Percentiles rank a stretch among this genome's conserved stretches.
These are phyloP conservation scores for Caenorhabditis sulstoni DNA, from an alignment of 2,888 invertebrate species.

Conservation along the genomic window DNA sequence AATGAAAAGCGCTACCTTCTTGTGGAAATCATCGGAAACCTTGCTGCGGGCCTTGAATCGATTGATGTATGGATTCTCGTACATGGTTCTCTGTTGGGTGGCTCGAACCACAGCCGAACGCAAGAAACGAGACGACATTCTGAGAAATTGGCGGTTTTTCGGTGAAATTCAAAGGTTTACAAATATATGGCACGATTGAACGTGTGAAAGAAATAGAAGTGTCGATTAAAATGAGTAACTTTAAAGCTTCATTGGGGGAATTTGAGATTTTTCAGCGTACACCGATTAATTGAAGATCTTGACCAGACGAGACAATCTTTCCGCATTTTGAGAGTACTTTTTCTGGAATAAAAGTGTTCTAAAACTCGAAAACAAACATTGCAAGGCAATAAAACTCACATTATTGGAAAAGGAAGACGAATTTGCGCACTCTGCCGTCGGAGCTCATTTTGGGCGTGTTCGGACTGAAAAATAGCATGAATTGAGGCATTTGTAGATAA, in stretches of 20 bases:
- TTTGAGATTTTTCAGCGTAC: not conserved
- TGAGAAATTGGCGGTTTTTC: not conserved
- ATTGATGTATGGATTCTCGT: conserved; percentile 78
- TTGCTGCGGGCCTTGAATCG: conserved; percentile 74
- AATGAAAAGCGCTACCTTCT: conserved; percentile 65
- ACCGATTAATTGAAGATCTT: not conserved
- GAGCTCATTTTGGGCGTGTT: conserved; percentile 28
- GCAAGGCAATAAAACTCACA: conserved; percentile 11
- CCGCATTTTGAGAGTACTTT: not conserved
- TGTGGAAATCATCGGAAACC: conserved; percentile 76
- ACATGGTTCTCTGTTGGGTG: conserved; percentile 70
- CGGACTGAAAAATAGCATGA: not conserved
- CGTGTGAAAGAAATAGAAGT: not conserved
- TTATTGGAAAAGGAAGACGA: conserved; percentile 6
- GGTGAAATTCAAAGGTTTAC: not conserved
- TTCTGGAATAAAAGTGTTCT: not conserved
- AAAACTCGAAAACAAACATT: not conserved
- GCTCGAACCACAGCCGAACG: conserved; percentile 49
- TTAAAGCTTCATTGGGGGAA: conserved; percentile 13
- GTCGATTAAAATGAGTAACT: not conserved
- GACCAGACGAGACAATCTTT: not conserved
- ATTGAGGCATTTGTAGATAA: not conserved
- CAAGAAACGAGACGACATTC: conserved; percentile 54
- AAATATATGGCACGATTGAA: conserved; percentile 16
- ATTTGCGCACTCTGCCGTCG: conserved; percentile 25